phyloP scores from a whole-genome alignment of 2,797 vertebrate genomes.

The Chaetodon trifasciatus region DNA sequence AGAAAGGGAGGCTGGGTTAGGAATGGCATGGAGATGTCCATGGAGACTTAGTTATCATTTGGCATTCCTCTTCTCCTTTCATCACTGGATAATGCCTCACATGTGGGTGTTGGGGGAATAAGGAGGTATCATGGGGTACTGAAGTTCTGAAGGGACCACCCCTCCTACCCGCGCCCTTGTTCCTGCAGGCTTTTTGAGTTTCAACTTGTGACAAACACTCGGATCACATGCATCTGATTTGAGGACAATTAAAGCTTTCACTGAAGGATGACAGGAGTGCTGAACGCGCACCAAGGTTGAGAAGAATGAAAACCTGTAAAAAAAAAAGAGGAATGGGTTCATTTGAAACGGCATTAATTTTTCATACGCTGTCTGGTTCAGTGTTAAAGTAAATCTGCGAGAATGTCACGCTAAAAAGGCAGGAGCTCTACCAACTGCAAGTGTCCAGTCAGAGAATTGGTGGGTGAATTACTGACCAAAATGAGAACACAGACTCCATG shows the following conservation, averaged over 20 bases:
- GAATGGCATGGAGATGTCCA: slow-evolving; percentile 67
- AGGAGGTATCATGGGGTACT: slow-evolving; percentile 38
- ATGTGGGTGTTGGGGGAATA: slow-evolving; percentile 58
- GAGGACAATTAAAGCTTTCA: slow-evolving; percentile 37
- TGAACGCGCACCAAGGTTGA: neutral
- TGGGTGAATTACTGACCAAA: slow-evolving; percentile 3
- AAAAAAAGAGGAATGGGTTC: slow-evolving; percentile 27
- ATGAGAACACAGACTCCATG: neutral
- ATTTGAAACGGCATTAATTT: slow-evolving; percentile 45
- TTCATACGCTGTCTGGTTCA: slow-evolving; percentile 39
- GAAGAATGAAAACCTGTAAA: slow-evolving; percentile 28
- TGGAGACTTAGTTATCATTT: slow-evolving; percentile 79
- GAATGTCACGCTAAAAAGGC: slow-evolving; percentile 24
- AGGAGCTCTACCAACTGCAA: neutral
- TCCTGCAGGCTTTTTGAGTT: slow-evolving; percentile 37
- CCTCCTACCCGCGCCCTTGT: slow-evolving; percentile 21
- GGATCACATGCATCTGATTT: slow-evolving; percentile 17
- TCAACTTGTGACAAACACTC: slow-evolving; percentile 38
- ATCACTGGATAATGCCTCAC: slow-evolving; percentile 72
- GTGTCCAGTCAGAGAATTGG: neutral
- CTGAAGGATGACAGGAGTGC: neutral
- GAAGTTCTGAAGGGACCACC: slow-evolving; percentile 46
- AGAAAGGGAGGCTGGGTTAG: slow-evolving; percentile 61
- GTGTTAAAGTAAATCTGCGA: slow-evolving; percentile 22
- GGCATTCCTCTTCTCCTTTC: slow-evolving; percentile 75